Evolutionary conservation across 2,113 vertebrate species (phyloP).

Genomic region (Glaucidium brasilianum): DNA sequence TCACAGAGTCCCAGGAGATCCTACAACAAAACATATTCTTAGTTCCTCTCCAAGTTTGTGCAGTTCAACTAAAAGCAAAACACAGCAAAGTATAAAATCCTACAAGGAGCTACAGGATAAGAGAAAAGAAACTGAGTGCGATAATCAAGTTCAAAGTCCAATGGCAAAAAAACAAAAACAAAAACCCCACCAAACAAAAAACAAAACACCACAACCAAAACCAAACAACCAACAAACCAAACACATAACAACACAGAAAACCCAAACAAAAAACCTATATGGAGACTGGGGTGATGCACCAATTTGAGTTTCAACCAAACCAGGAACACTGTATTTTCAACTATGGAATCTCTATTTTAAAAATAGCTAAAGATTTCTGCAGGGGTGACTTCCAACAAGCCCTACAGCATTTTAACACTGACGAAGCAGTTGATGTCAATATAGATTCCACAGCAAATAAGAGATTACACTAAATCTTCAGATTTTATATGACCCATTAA

Average conservation of each 20-base stretch:
- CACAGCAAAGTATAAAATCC: background rate
- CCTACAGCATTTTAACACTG: background rate
- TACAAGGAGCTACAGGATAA: background rate
- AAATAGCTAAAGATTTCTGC: background rate
- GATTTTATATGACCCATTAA: background rate
- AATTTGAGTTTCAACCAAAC: background rate
- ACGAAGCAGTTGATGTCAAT: background rate
- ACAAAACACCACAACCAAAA: no score
- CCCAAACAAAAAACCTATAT: no score
- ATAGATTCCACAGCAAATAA: fast-evolving
- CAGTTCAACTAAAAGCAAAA: background rate
- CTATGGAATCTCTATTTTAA: background rate
- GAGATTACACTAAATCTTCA: background rate
- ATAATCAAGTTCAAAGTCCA: background rate
- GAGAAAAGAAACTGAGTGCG: background rate
- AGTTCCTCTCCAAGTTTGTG: background rate
- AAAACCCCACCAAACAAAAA: no score
- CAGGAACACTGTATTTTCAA: background rate
- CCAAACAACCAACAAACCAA: background rate
- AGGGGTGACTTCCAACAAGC: background rate
- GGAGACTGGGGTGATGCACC: fast-evolving
- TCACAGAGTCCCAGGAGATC: slow-evolving; percentile 97
- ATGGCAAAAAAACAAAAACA: background rate
- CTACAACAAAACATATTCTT: slow-evolving; percentile 64
- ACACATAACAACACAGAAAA: no score